Base-by-base conservation (phyloP, 2,797 vertebrate genomes). In the Halcyon chelicuti region DNA sequence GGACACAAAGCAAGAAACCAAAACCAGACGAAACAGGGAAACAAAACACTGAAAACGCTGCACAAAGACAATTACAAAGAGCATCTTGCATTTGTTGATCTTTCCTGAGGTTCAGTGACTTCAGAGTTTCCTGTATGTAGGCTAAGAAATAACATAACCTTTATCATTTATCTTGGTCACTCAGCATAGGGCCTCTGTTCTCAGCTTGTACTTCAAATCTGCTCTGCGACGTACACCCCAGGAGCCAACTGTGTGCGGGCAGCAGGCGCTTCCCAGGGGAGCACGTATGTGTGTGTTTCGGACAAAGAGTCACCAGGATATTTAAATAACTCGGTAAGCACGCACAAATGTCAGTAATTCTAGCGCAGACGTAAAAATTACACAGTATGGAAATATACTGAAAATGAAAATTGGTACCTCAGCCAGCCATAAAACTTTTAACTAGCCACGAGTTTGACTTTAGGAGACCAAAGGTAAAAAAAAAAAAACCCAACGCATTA, bases 131-230 rank as follows among this genome's bases (percentile, higher is more conserved):
- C 95, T 95, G 93, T 61, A 61, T 54, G 89, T 39, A 94, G 92
- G 93, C 88, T 90, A 71, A 96, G 74, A 94, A 97, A 96, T 91
- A 96, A 95, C 95, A 93, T 33, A 52, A 80, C 49, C 92, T 90
- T 91, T 7, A 8, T 83, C 82, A 96, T 96, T 95, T 95, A 95
- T 96, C 97, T 96, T 84, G 94, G 72, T 97, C 95, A 95, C 88
- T 93, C 96, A 93, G 92, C 89, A 81, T 5, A 70, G 58, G 77
- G 83, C 79, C 93, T 93, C 97, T 93, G 85, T 91, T 97, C 90
- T 86, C 93, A 92, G 83, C 94, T 79, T 79, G 68, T 88, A 68
- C 95, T 95, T 90, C 90, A 60, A 62, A 88, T 77, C 83, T 80
- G 31, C 67, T 95, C 94, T 83, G 87, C 92, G 85, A 91, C 85